Evolutionary conservation across 2,888 invertebrate species (phyloP).

Genomic region (Choreutis nemorana): DNA sequence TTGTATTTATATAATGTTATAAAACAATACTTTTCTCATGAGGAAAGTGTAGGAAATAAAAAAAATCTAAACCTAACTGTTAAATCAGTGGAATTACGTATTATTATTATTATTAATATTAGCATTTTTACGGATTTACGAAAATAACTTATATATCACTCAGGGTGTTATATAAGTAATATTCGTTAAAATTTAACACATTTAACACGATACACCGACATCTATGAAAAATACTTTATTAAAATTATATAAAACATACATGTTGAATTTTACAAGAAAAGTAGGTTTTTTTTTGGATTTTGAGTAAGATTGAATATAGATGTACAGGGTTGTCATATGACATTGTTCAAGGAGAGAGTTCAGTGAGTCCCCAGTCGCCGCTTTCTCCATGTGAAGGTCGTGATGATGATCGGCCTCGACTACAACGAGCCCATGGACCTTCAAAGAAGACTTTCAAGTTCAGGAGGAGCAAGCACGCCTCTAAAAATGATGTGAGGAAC

Average conservation of each 20-base stretch:
- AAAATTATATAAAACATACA: too few relatives aligned
- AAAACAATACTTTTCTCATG: neutral
- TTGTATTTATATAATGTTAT: neutral
- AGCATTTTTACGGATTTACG: too few relatives aligned
- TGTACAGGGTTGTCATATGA: too few relatives aligned
- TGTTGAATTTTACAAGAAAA: too few relatives aligned
- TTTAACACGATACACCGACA: too few relatives aligned
- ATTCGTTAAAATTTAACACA: too few relatives aligned
- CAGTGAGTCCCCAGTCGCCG: constrained; percentile 78
- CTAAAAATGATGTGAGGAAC: constrained; percentile 74
- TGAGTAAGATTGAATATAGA: too few relatives aligned
- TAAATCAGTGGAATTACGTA: neutral
- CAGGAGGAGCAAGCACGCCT: constrained; percentile 77
- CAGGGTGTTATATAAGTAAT: too few relatives aligned
- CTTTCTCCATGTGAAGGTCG: constrained; percentile 34
- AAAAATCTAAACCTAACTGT: neutral
- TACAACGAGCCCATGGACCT: constrained; percentile 93
- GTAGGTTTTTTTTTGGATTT: too few relatives aligned
- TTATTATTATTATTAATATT: constrained; percentile 4
- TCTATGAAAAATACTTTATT: too few relatives aligned
- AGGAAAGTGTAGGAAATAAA: neutral
- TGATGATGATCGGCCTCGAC: constrained; percentile 67
- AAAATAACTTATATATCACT: too few relatives aligned
- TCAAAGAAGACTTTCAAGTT: constrained; percentile 93
- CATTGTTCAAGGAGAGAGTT: constrained; percentile 74